These are phyloP conservation scores for Tachina lurida DNA, from an alignment of 2,888 invertebrate genomes.

Conservation along the genomic window DNA sequence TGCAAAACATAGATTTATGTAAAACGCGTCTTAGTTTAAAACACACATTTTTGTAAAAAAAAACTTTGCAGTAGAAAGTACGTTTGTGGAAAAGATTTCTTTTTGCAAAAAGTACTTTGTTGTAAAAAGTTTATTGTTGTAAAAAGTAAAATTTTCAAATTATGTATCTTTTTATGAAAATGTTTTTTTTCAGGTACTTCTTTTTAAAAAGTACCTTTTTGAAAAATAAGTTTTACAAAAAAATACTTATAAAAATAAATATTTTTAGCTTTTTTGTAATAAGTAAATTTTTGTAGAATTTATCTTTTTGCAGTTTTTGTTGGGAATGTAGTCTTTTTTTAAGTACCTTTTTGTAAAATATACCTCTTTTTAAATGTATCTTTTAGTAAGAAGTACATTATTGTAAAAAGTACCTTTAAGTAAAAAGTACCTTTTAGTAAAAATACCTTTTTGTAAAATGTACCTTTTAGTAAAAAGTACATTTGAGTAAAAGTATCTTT, in stretches of 20 bases:
- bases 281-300: background rate
- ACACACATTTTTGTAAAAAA: too few species aligned
- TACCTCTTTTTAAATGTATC: background rate
- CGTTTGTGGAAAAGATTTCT: background rate
- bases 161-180: too few species aligned
- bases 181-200: too few species aligned
- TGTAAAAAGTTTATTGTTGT: background rate
- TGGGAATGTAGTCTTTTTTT: background rate
- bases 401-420: background rate
- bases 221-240: background rate
- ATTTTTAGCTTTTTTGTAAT: too few species aligned
- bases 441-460: background rate
- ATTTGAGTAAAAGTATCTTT: background rate
- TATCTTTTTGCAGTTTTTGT: background rate
- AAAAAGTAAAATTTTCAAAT: too few species aligned
- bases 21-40: too few species aligned
- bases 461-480: background rate
- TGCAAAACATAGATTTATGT: too few species aligned
- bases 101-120: background rate
- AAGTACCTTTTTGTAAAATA: background rate
- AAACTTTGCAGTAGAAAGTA: background rate
- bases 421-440: background rate
- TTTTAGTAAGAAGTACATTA: background rate
- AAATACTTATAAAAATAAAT: too few species aligned
- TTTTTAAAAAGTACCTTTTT: background rate